phyloP scores from a whole-genome alignment of 2,113 vertebrate species.

The Carollia perspicillata region DNA sequence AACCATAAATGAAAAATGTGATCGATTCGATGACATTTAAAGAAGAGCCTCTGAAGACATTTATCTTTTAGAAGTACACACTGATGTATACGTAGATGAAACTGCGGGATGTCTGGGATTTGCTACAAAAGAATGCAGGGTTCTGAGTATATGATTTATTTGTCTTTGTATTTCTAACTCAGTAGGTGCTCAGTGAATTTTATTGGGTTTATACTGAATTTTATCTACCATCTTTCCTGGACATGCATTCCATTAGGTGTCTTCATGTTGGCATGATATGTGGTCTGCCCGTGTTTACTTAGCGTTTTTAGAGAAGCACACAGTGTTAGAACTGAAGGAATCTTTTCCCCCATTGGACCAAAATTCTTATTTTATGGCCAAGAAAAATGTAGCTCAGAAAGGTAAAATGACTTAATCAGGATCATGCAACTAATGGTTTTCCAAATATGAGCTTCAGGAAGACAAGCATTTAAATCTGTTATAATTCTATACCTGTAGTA shows the following conservation, averaged over 20 bases:
- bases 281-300: not conserved
- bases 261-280: not conserved
- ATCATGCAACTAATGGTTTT: not conserved
- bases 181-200: not conserved
- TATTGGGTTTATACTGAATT: not conserved
- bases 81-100: not conserved
- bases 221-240: not conserved
- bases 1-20: not conserved
- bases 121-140: not conserved
- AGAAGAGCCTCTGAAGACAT: not conserved
- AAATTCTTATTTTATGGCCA: not conserved
- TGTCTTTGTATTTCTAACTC: not conserved
- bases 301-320: not conserved
- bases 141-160: not conserved
- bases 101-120: not conserved
- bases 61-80: not conserved
- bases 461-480: not conserved
- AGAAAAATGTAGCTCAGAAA: not conserved
- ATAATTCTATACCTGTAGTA: not conserved
- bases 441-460: not conserved
- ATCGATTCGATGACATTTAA: not conserved
- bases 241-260: not conserved
- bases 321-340: not conserved
- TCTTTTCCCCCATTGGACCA: not conserved
- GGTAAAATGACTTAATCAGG: not conserved